These are phyloP conservation scores for Nemotelus nigrinus DNA, from an alignment of 2,888 invertebrate genomes.

Conservation along the genomic window DNA sequence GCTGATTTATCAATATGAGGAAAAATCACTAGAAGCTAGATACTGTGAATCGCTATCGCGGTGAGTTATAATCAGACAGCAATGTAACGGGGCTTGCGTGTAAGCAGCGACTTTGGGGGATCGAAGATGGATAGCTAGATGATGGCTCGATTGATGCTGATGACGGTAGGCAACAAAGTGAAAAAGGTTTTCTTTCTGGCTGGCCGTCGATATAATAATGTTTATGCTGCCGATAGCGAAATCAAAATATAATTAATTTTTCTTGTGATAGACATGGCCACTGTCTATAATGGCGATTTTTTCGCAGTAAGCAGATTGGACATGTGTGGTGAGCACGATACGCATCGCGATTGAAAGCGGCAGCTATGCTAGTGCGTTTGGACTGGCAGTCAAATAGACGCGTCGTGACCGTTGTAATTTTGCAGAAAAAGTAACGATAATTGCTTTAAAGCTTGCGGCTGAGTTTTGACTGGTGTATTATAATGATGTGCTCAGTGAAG, in stretches of 20 bases:
- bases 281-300: not conserved
- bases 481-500: no score
- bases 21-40: constrained; percentile 6
- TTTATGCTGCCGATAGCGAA: constrained; percentile 22
- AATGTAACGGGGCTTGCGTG: constrained; percentile 26
- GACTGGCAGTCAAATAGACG: no score
- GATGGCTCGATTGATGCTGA: constrained; percentile 14
- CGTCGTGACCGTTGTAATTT: no score
- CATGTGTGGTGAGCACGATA: not conserved
- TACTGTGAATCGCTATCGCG: not conserved
- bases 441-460: not conserved
- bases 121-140: not conserved
- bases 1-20: constrained; percentile 31
- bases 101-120: not conserved
- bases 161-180: constrained; percentile 22
- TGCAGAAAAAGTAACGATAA: not conserved
- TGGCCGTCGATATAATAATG: not conserved
- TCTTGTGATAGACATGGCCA: constrained; percentile 2
- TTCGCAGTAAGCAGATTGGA: not conserved
- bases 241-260: constrained; percentile 36
- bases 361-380: no score
- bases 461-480: not conserved
- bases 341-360: no score
- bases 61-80: constrained; percentile 8
- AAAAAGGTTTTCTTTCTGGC: constrained; percentile 25